phyloP scores from a whole-genome alignment of 2,888 invertebrate genomes.

The Drosophila koepferae region DNA sequence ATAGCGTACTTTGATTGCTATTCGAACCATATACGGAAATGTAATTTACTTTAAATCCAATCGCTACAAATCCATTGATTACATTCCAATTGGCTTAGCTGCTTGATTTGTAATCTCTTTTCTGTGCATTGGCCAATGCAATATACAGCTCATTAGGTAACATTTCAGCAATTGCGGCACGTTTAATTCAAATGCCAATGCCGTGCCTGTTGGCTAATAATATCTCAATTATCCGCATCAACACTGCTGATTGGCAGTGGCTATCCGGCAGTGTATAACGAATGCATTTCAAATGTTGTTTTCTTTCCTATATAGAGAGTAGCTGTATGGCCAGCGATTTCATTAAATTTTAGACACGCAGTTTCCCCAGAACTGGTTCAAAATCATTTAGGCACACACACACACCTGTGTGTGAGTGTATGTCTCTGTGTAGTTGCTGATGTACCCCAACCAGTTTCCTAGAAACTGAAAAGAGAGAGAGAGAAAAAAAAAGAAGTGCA shows the following conservation, averaged over 20 bases:
- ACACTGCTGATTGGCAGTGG: slow-evolving; percentile 42
- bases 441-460: slow-evolving; percentile 61
- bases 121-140: slow-evolving; percentile 21
- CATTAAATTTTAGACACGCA: slow-evolving; percentile 80
- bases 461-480: slow-evolving; percentile 38
- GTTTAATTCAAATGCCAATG: slow-evolving; percentile 63
- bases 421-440: slow-evolving; percentile 2
- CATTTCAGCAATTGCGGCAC: slow-evolving; percentile 71
- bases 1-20: background rate
- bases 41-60: background rate
- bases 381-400: slow-evolving; percentile 68
- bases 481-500: slow-evolving; percentile 58
- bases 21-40: background rate
- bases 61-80: slow-evolving; percentile 6
- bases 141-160: slow-evolving; percentile 60
- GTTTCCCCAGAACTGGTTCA: slow-evolving; percentile 77
- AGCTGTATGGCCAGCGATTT: slow-evolving; percentile 61
- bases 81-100: slow-evolving; percentile 22
- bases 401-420: slow-evolving; percentile 3
- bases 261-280: slow-evolving; percentile 18
- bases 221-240: slow-evolving; percentile 71
- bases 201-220: slow-evolving; percentile 63
- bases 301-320: slow-evolving; percentile 30
- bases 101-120: slow-evolving; percentile 17
- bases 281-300: slow-evolving; percentile 60